Conservation (phyloP, 2,113 vertebrate genomes). For the Pterophyllum scalare region DNA sequence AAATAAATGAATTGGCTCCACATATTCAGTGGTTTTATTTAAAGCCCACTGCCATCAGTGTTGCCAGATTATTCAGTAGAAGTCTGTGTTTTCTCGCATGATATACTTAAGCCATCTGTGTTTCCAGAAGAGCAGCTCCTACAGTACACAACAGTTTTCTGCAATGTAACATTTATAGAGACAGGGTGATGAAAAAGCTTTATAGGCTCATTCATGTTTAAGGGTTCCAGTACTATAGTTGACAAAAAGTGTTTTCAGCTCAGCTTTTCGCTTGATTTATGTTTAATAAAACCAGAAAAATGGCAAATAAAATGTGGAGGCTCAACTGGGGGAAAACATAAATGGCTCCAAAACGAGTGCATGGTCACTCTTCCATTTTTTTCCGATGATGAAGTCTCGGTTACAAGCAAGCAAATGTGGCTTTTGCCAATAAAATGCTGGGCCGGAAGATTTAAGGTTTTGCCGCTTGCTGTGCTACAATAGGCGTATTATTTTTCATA, state of each 20-base stretch:
- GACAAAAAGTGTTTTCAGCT: background rate
- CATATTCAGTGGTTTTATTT: background rate
- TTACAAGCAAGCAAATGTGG: conserved; percentile 17
- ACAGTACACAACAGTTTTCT: conserved; percentile 11
- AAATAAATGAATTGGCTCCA: background rate
- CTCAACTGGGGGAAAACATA: conserved; percentile 21
- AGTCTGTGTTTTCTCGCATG: conserved; percentile 31
- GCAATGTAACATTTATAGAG: background rate
- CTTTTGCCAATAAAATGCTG: conserved; percentile 14
- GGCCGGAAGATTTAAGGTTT: conserved; percentile 10
- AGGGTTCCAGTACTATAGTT: conserved; percentile 15
- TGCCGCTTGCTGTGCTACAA: conserved; percentile 4
- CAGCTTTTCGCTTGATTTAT: conserved; percentile 17
- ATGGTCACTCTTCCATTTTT: background rate
- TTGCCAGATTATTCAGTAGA: background rate
- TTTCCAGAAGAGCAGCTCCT: conserved; percentile 46
- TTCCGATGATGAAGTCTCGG: conserved; percentile 21
- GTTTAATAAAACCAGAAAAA: conserved; percentile 15
- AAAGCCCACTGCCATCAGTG: background rate
- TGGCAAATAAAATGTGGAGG: background rate
- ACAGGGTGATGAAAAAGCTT: conserved; percentile 16
- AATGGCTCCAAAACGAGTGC: background rate
- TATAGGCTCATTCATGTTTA: conserved; percentile 13
- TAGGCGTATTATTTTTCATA: conserved; percentile 15
- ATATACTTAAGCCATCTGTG: conserved; percentile 40